These are phyloP conservation scores for Ciconia maguari DNA, from an alignment of 2,113 vertebrate genomes.

Conservation along the genomic window DNA sequence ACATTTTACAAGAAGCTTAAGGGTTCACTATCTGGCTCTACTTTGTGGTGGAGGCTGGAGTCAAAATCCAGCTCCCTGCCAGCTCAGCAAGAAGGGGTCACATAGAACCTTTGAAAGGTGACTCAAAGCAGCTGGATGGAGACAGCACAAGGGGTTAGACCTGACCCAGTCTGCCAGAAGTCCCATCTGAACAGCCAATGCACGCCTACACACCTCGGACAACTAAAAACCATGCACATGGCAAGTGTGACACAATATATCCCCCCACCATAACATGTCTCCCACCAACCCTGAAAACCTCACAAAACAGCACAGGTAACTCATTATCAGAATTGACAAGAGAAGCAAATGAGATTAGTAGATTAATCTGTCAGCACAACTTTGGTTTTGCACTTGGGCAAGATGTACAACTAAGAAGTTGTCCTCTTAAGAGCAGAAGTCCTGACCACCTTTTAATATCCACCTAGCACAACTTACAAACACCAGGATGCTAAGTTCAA, in stretches of 20 bases:
- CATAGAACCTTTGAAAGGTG: not conserved
- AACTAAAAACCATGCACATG: not conserved
- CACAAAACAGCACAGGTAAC: fast-evolving
- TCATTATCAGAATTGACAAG: not conserved
- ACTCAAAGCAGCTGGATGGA: not conserved
- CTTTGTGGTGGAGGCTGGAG: not conserved
- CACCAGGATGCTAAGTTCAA: too few species aligned
- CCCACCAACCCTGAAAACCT: not conserved
- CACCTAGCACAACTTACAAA: not conserved
- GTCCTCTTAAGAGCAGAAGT: not conserved
- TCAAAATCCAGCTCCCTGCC: not conserved
- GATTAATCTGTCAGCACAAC: not conserved
- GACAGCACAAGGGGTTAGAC: not conserved
- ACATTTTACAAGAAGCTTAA: not conserved
- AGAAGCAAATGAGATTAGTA: not conserved
- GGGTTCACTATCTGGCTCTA: not conserved
- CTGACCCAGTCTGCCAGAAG: not conserved
- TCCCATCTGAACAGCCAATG: not conserved
- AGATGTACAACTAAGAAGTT: not conserved
- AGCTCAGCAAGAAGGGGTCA: not conserved
- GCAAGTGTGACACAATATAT: fast-evolving
- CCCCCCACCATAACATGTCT: fast-evolving
- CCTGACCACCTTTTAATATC: not conserved
- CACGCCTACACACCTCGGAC: not conserved
- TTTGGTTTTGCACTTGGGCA: not conserved